Evolutionary conservation across 2,888 invertebrate species (phyloP).

Genomic region (Lamproptera curius): DNA sequence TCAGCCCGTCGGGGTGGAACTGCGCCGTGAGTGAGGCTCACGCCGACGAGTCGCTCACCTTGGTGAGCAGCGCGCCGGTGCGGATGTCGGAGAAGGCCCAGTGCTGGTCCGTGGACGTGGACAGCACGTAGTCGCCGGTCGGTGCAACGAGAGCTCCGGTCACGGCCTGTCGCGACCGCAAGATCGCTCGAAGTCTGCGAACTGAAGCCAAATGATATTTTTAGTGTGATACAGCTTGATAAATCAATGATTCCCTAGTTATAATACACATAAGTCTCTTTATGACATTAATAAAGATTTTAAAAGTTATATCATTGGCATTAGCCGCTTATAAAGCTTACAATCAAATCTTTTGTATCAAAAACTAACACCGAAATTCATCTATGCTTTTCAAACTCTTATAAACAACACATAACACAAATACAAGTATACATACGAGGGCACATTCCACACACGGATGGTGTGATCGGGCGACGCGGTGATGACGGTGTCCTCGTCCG

Average conservation of each 20-base stretch:
- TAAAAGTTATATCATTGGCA: too few species aligned
- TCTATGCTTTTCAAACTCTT: too few species aligned
- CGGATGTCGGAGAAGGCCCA: conserved; percentile 99
- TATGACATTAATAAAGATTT: too few species aligned
- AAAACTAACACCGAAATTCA: too few species aligned
- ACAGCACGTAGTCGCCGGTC: conserved; percentile 97
- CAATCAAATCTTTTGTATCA: too few species aligned
- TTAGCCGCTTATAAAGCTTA: too few species aligned
- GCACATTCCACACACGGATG: conserved; percentile 97
- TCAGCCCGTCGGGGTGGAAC: conserved; percentile 99
- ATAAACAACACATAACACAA: too few species aligned
- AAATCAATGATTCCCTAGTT: too few species aligned
- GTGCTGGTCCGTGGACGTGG: conserved; percentile 95
- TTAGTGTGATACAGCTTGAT: too few species aligned
- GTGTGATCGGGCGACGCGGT: conserved; percentile 97
- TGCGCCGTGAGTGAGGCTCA: conserved; percentile 95
- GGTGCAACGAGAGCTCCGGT: conserved; percentile 97
- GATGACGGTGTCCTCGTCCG: conserved; percentile 95
- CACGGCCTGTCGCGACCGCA: conserved; percentile 97
- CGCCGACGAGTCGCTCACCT: conserved; percentile 86
- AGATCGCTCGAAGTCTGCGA: conserved; percentile 89
- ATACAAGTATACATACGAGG: too few species aligned
- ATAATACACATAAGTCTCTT: too few species aligned
- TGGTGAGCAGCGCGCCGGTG: conserved; percentile 93
- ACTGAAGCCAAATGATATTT: too few species aligned